A percentile compares a stretch with the other conserved stretches of the same genome.
Conservation (phyloP, 2,888 invertebrate species). For the Oscheius sp. region DNA sequence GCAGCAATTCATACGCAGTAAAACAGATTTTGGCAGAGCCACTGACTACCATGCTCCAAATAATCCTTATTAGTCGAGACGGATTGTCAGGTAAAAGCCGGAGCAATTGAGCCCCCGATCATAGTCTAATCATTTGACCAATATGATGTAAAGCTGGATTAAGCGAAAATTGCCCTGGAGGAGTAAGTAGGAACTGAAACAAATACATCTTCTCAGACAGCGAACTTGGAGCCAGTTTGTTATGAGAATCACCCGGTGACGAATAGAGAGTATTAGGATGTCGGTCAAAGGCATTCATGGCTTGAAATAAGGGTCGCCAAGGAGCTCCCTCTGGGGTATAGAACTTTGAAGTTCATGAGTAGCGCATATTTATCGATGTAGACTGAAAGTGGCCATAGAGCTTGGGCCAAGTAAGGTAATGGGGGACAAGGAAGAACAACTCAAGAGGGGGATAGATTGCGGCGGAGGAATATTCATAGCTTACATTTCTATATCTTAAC, state of each 20-base stretch:
- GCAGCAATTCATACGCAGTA: constrained; percentile 18
- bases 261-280: constrained; percentile 32
- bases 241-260: constrained; percentile 27
- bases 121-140: constrained; percentile 1
- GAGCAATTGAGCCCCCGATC: constrained; percentile 1
- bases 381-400: not conserved
- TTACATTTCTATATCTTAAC: constrained; percentile 1
- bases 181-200: not conserved
- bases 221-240: not conserved
- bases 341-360: constrained; percentile 27
- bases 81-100: not conserved
- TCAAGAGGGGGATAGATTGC: constrained; percentile 4
- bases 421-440: constrained; percentile 1
- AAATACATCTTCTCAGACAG: not conserved
- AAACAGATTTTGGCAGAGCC: constrained; percentile 11
- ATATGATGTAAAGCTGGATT: constrained; percentile 16
- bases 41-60: not conserved
- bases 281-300: constrained; percentile 20
- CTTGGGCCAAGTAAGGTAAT: not conserved
- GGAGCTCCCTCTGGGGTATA: constrained; percentile 22
- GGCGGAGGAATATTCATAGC: constrained; percentile 32
- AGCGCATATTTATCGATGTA: constrained; percentile 8
- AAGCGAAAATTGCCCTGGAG: not conserved
- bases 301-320: constrained; percentile 28
- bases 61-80: not conserved